Evolutionary conservation across 2,797 vertebrate genomes (phyloP), one percentile per base, ranked within the genome.

Genomic region (Tragelaphus eurycerus): DNA sequence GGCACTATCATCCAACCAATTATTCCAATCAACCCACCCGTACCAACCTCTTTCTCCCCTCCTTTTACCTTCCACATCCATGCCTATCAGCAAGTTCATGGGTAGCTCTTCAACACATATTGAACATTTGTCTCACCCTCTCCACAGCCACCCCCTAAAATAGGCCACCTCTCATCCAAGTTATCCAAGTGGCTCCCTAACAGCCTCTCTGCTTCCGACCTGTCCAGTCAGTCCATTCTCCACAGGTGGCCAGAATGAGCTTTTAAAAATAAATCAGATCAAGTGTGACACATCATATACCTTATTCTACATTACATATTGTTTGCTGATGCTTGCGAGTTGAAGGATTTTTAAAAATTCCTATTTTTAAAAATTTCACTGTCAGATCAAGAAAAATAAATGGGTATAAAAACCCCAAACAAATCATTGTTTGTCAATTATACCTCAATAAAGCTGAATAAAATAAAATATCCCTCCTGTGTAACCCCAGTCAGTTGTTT

Each of bases 241-340:
- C 59, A 48, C 5, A 27, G 60, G 90, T 16, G n/a, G 48, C 54
- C 17, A 60, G 19, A 23, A 31, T 4, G 31, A 15, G 55, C 78
- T 96, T 88, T 46, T 25, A 64, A 86, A 79, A 89, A 52, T 50
- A 92, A 76, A 19, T 52, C 38, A 50, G 79, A 79, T 62, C 27
- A 83, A 84, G 46, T 16, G 50, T 55, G 27, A 83, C 19, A 23
- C 4, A 52, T 34, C 76, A 29, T 21, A 64, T 83, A 76, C 23
- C 0, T 87, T 93, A 83, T 31, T 38, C 48, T 43, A 15, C 52
- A 34, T 88, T 94, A 62, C 46, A 79, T 43, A 54, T 71, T 25
- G 27, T 96, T 96, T 95, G 57, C 82, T 93, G 57, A 46, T 97
- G 23, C 52, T n/a, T 92, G n/a, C 6, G 59, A 97, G 46, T 1